Evolutionary conservation across 2,797 vertebrate species (phyloP).

Genomic region (Notamacropus eugenii): DNA sequence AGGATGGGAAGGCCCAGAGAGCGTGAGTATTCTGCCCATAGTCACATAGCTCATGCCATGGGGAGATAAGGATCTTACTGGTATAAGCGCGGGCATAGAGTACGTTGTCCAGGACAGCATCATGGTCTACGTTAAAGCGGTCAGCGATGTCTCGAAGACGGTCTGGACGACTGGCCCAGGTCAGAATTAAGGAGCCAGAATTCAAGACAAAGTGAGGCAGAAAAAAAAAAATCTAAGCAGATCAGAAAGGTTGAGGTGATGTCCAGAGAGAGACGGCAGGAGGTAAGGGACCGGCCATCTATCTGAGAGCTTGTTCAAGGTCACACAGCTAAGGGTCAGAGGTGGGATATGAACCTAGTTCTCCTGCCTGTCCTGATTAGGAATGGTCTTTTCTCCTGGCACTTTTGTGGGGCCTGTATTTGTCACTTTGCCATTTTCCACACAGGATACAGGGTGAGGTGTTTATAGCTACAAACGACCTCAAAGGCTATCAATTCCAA

Average conservation of each 20-base stretch:
- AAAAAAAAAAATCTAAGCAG: neutral
- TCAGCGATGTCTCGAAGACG: slow-evolving; percentile 96
- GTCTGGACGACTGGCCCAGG: slow-evolving; percentile 92
- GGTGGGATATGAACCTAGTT: neutral
- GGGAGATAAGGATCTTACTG: slow-evolving; percentile 86
- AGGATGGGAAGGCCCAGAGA: neutral
- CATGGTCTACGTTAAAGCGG: slow-evolving; percentile 94
- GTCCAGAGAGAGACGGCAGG: neutral
- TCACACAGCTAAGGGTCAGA: neutral
- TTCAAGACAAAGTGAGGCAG: slow-evolving; percentile 25
- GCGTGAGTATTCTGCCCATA: neutral
- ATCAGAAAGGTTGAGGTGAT: neutral
- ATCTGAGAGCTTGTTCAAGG: neutral
- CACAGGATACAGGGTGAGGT: neutral
- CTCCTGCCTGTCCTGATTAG: neutral
- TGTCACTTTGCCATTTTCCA: neutral
- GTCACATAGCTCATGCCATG: neutral
- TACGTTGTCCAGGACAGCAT: slow-evolving; percentile 98
- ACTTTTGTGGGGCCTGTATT: neutral
- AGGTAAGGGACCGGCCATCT: neutral
- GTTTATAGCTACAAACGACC: neutral
- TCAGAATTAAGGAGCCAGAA: slow-evolving; percentile 83
- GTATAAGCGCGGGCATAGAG: slow-evolving; percentile 98
- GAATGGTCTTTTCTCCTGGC: neutral
- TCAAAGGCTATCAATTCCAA: neutral